Percentiles rank a stretch among this genome's conserved stretches.
Conservation (phyloP, 2,113 vertebrate genomes). For the Istiophorus platypterus region DNA sequence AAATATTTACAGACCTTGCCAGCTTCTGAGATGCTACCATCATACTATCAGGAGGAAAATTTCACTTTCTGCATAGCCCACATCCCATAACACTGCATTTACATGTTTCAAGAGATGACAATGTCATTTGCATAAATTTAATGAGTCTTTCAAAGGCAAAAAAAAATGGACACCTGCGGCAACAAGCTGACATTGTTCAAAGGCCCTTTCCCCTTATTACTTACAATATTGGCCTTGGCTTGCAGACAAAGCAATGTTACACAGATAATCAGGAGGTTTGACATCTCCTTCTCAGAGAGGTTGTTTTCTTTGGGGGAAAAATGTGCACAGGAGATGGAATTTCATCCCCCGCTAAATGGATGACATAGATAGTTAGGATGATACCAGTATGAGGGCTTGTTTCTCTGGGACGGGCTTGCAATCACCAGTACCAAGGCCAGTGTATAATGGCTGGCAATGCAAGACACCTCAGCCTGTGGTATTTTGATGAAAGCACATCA, state of each 20-base stretch:
- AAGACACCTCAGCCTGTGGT: conserved; percentile 45
- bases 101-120: conserved; percentile 75
- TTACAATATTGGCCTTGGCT: conserved; percentile 75
- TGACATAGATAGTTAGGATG: conserved; percentile 73
- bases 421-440: conserved; percentile 34
- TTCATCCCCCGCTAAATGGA: conserved; percentile 73
- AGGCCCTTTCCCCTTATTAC: conserved; percentile 58
- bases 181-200: conserved; percentile 80
- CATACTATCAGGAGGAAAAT: conserved; percentile 40
- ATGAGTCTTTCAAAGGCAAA: conserved; percentile 69
- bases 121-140: conserved; percentile 80
- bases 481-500: conserved; percentile 76
- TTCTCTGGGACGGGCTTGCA: conserved; percentile 53
- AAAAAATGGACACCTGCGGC: conserved; percentile 65
- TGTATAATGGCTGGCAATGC: conserved; percentile 31
- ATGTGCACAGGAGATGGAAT: conserved; percentile 72
- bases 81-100: conserved; percentile 63
- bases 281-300: conserved; percentile 66
- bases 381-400: conserved; percentile 53
- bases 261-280: conserved; percentile 76
- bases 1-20: conserved; percentile 45
- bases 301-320: conserved; percentile 65
- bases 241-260: conserved; percentile 66
- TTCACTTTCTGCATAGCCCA: conserved; percentile 41
- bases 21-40: conserved; percentile 6